phyloP scores from a whole-genome alignment of 2,113 vertebrate genomes.

The Malurus alboscapulatus region DNA sequence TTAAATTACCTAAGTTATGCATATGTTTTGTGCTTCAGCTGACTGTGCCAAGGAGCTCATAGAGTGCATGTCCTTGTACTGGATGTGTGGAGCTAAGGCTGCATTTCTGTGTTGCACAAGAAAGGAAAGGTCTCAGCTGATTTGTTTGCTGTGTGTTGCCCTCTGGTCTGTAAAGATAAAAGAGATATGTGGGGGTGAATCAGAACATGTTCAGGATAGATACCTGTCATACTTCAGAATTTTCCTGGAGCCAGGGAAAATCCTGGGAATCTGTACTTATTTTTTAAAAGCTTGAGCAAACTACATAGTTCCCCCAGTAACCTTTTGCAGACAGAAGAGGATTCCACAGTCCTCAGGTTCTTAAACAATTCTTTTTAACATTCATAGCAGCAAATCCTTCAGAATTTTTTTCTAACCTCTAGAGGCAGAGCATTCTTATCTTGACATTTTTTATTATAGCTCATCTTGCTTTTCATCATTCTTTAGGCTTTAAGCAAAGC shows the following conservation, averaged over 20 bases:
- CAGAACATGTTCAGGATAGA: background rate
- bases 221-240: background rate
- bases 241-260: background rate
- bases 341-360: background rate
- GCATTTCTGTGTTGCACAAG: background rate
- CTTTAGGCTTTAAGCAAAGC: background rate
- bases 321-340: background rate
- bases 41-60: background rate
- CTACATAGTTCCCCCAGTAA: background rate
- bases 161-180: background rate
- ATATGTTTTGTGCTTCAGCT: background rate
- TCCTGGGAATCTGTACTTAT: background rate
- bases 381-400: background rate
- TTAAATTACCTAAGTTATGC: background rate
- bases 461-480: background rate
- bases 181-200: background rate
- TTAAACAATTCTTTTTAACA: background rate
- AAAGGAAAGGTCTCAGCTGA: background rate
- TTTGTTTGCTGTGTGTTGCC: background rate
- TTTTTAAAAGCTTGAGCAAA: background rate
- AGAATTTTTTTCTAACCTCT: background rate
- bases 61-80: background rate
- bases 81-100: background rate
- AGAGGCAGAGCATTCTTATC: background rate
- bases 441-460: background rate